A percentile compares a stretch with the other conserved stretches of the same genome.
phyloP scores from a whole-genome alignment of 2,888 invertebrate genomes.

The Pyralis farinalis region DNA sequence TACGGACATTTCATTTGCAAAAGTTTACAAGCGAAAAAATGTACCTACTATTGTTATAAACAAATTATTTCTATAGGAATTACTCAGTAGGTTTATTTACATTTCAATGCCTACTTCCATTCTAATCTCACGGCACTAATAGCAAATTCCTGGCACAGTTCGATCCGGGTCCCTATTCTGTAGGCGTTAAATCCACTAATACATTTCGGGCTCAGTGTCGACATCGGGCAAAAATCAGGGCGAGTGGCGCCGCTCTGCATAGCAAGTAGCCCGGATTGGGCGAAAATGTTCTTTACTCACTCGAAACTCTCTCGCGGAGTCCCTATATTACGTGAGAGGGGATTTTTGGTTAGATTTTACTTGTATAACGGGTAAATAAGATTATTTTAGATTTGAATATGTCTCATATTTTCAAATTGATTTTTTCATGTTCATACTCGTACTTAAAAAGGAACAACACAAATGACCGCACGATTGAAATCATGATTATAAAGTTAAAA shows the following conservation, averaged over 20 bases:
- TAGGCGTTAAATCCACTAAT: constrained; percentile 72
- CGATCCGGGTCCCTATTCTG: constrained; percentile 56
- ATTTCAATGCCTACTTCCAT: too few species aligned
- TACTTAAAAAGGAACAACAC: too few species aligned
- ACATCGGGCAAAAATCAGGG: constrained; percentile 75
- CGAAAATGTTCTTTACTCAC: constrained; percentile 31
- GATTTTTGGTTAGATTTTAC: constrained; percentile 1
- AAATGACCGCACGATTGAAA: too few species aligned
- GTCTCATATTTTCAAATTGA: too few species aligned
- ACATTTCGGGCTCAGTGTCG: constrained; percentile 70
- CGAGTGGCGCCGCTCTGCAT: constrained; percentile 61
- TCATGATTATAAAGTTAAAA: too few species aligned
- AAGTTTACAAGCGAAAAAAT: too few species aligned
- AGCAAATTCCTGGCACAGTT: constrained; percentile 60
- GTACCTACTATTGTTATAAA: too few species aligned
- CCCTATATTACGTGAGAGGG: constrained; percentile 19
- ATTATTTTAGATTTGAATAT: too few species aligned
- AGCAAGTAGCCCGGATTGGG: constrained; percentile 53
- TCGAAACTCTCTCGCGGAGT: constrained; percentile 20
- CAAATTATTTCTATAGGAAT: too few species aligned
- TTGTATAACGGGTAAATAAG: background rate
- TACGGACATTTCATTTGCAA: too few species aligned
- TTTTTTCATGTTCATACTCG: too few species aligned
- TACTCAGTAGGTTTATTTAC: too few species aligned
- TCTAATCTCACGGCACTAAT: constrained; percentile 30